Percentiles rank a stretch among this genome's conserved stretches.
phyloP scores from a whole-genome alignment of 2,888 invertebrate genomes.

The Rambutsinella grinnellia region DNA sequence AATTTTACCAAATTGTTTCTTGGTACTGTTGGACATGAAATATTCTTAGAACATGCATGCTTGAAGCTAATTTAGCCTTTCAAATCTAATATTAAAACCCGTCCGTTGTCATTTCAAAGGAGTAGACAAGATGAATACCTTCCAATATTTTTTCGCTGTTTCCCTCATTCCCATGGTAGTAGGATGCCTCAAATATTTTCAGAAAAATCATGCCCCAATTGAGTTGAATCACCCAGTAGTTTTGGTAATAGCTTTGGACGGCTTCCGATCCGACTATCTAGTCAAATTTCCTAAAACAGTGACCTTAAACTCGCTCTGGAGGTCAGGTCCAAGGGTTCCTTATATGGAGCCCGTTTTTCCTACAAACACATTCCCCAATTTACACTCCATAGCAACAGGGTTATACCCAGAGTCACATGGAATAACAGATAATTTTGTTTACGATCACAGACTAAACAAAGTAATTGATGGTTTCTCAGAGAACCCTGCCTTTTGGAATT shows the following conservation, averaged over 20 bases:
- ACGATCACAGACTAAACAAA: not conserved
- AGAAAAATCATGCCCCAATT: too few relatives aligned
- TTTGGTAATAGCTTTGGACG: slow-evolving; percentile 1
- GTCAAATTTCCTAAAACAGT: not conserved
- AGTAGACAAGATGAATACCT: too few relatives aligned
- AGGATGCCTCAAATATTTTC: too few relatives aligned
- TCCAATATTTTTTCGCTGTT: too few relatives aligned
- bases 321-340: not conserved
- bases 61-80: too few relatives aligned
- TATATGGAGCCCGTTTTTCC: slow-evolving; percentile 1
- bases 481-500: not conserved
- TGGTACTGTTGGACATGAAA: too few relatives aligned
- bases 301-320: not conserved
- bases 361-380: slow-evolving; percentile 7
- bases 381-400: slow-evolving; percentile 2
- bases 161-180: too few relatives aligned
- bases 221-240: too few relatives aligned
- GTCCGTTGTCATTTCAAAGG: too few relatives aligned
- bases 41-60: too few relatives aligned
- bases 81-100: too few relatives aligned
- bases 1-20: too few relatives aligned
- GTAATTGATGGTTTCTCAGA: not conserved
- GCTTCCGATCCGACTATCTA: not conserved
- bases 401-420: slow-evolving; percentile 1
- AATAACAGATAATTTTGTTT: not conserved